Percentiles rank a stretch among this genome's conserved stretches.
These are phyloP conservation scores for Corynorhinus townsendii DNA, from an alignment of 2,113 vertebrate genomes.

Conservation along the genomic window DNA sequence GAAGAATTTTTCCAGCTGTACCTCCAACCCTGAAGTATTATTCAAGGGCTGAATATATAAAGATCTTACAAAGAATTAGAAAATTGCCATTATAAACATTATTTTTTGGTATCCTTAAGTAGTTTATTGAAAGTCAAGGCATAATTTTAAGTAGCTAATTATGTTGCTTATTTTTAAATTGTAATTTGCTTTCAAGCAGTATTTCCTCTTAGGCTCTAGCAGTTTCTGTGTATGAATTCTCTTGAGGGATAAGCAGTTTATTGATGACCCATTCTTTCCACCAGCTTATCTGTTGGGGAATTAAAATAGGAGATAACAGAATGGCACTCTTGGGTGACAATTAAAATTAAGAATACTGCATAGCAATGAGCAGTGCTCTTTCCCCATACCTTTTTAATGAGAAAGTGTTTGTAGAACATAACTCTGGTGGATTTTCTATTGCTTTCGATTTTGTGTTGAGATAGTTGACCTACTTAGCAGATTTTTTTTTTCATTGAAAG, in stretches of 20 bases:
- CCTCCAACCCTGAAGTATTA: neutral
- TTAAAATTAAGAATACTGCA: neutral
- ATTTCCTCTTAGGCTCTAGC: neutral
- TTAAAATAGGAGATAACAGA: slow-evolving; percentile 20
- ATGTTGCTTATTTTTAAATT: slow-evolving; percentile 32
- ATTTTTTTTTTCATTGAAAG: slow-evolving; percentile 16
- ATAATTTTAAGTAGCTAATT: slow-evolving; percentile 30
- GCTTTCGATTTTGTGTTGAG: neutral
- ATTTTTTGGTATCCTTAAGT: neutral
- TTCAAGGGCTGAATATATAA: neutral
- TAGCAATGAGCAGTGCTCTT: neutral
- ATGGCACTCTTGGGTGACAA: neutral
- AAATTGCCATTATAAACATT: slow-evolving; percentile 28
- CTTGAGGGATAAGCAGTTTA: slow-evolving; percentile 22
- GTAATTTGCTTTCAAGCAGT: neutral
- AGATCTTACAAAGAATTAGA: neutral
- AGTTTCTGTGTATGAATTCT: neutral
- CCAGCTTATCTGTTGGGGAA: neutral
- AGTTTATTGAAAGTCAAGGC: slow-evolving; percentile 18
- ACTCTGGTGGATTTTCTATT: slow-evolving; percentile 14
- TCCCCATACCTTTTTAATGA: neutral
- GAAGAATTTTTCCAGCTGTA: neutral
- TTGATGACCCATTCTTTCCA: neutral
- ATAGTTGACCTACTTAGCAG: neutral
- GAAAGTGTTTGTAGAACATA: neutral